phyloP scores from a whole-genome alignment of 2,888 invertebrate species.

The Xylota segnis region DNA sequence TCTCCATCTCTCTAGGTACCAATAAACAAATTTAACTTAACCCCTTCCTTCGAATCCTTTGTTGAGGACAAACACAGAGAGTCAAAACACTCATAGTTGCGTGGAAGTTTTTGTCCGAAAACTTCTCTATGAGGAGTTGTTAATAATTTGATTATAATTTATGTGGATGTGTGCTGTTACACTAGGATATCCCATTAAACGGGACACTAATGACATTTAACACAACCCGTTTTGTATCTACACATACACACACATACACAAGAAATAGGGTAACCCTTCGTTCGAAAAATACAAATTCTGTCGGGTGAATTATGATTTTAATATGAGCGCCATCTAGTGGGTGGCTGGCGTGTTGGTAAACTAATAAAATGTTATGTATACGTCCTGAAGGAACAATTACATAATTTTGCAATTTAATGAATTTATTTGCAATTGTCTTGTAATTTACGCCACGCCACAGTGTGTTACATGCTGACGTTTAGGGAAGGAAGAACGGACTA shows the following conservation, averaged over 20 bases:
- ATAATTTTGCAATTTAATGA: constrained; percentile 73
- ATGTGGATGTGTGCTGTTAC: constrained; percentile 41
- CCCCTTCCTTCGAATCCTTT: constrained; percentile 24
- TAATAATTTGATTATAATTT: constrained; percentile 75
- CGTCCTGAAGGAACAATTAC: constrained; percentile 76
- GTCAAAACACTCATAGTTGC: constrained; percentile 2
- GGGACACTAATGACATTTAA: constrained; percentile 70
- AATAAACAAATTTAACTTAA: constrained; percentile 65
- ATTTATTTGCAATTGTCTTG: constrained; percentile 76
- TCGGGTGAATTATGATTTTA: constrained; percentile 72
- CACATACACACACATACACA: neutral
- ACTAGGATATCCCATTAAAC: constrained; percentile 61
- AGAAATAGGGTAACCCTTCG: constrained; percentile 4
- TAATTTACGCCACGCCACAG: constrained; percentile 57
- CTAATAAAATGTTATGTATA: constrained; percentile 75
- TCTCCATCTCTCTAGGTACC: constrained; percentile 53
- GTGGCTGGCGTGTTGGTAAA: constrained; percentile 33
- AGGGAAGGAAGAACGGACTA: constrained; percentile 12
- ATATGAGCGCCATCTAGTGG: constrained; percentile 73
- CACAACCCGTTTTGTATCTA: constrained; percentile 51
- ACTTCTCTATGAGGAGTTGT: constrained; percentile 47
- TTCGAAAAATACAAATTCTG: constrained; percentile 62
- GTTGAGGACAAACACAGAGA: neutral
- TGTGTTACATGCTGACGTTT: constrained; percentile 14
- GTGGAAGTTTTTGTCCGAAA: constrained; percentile 37